These are phyloP conservation scores for Ptilodon capucinus DNA, from an alignment of 2,888 invertebrate species.

Conservation along the genomic window DNA sequence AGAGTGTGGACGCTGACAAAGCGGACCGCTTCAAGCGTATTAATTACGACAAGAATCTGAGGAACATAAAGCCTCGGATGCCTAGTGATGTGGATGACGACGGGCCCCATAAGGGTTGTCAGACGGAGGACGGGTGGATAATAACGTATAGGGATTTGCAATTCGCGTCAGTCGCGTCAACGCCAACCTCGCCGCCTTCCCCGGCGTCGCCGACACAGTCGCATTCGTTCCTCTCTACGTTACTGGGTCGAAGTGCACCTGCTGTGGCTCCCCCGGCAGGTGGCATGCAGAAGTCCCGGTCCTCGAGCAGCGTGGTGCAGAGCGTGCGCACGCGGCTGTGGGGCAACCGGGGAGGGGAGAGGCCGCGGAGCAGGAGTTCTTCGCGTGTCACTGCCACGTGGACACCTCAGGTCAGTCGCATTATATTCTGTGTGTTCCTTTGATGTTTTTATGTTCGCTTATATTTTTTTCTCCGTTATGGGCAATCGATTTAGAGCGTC, in stretches of 20 bases:
- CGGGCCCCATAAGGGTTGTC: conserved; percentile 88
- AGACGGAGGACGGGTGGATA: conserved; percentile 91
- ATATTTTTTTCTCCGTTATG: too few relatives aligned
- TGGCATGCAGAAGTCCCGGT: conserved; percentile 95
- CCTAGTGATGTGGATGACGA: conserved; percentile 91
- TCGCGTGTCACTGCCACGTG: conserved; percentile 87
- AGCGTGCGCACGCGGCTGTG: conserved; percentile 93
- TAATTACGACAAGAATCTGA: conserved; percentile 92
- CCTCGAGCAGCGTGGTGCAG: conserved; percentile 93
- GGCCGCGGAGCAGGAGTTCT: conserved; percentile 92
- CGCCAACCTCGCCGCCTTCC: conserved; percentile 80
- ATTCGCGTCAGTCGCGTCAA: conserved; percentile 63
- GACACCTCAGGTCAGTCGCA: conserved; percentile 92
- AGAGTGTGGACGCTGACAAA: conserved; percentile 91
- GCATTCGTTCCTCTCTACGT: conserved; percentile 68
- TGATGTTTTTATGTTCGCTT: background rate
- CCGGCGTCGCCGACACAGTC: conserved; percentile 75
- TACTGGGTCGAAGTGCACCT: conserved; percentile 63
- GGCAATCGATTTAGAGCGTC: too few relatives aligned
- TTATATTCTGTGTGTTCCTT: conserved; percentile 31
- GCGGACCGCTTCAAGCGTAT: conserved; percentile 92
- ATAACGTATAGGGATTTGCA: conserved; percentile 69
- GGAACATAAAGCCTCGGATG: conserved; percentile 91
- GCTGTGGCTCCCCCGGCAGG: conserved; percentile 76
- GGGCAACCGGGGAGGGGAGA: too few relatives aligned